phyloP scores from a whole-genome alignment of 2,797 vertebrate genomes.

The Synaphobranchus kaupii region DNA sequence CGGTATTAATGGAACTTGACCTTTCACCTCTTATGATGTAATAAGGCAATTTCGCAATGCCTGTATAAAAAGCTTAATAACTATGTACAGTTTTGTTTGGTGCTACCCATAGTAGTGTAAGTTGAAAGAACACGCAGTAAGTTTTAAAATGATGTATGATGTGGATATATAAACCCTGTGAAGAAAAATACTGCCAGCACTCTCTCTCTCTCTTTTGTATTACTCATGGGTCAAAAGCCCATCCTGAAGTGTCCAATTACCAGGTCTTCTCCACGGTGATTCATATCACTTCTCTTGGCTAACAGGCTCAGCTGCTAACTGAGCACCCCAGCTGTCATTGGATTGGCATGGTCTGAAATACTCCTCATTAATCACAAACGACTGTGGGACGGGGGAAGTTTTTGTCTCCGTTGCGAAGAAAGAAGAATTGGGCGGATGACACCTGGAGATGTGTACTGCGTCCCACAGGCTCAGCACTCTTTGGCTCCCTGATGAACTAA shows the following conservation, averaged over 20 bases:
- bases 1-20: too few species aligned
- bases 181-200: background rate
- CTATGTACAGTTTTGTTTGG: too few species aligned
- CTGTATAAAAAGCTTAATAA: too few species aligned
- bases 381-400: background rate
- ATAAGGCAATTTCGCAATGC: too few species aligned
- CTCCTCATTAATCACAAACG: background rate
- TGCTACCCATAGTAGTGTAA: too few species aligned
- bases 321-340: background rate
- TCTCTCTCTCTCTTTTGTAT: background rate
- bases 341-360: background rate
- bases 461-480: background rate
- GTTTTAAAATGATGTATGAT: too few species aligned
- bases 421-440: background rate
- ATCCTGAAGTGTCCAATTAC: background rate
- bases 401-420: background rate
- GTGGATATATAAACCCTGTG: too few species aligned
- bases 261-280: background rate
- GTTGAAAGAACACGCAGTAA: too few species aligned
- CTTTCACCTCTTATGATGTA: too few species aligned
- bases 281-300: background rate
- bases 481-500: background rate
- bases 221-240: background rate
- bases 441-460: background rate
- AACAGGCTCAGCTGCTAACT: background rate